phyloP scores from a whole-genome alignment of 2,113 vertebrate genomes.

The Sphyrna mokarran region DNA sequence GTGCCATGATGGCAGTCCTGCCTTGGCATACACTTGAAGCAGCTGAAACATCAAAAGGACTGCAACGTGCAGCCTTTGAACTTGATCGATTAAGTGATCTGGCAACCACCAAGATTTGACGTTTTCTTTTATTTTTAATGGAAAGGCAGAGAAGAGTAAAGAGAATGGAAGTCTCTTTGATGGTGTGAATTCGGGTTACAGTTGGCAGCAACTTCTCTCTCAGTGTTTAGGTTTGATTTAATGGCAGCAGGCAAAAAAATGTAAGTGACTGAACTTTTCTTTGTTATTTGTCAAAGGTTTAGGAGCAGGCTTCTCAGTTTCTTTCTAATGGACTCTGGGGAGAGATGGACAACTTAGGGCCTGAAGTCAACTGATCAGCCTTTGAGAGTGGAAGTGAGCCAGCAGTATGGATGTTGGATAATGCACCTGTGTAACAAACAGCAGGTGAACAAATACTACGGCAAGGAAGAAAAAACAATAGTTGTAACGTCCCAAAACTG shows the following conservation, averaged over 20 bases:
- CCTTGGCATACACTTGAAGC: constrained; percentile 2
- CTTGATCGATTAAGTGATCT: constrained; percentile 1
- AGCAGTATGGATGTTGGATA: background rate
- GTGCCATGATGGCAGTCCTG: constrained; percentile 6
- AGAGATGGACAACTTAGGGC: background rate
- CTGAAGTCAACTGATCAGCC: too few relatives aligned
- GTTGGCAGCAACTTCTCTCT: background rate
- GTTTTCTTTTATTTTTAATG: background rate
- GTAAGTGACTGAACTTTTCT: background rate
- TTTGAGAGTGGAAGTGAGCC: background rate
- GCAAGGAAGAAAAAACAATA: background rate
- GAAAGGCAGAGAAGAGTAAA: background rate
- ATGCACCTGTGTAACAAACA: background rate
- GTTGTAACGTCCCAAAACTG: background rate
- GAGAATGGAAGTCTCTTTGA: background rate
- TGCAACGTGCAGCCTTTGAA: constrained; percentile 5
- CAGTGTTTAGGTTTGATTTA: background rate
- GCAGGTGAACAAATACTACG: background rate
- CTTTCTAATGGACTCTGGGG: background rate
- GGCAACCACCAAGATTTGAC: background rate
- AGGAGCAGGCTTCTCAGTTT: background rate
- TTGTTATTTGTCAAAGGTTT: background rate
- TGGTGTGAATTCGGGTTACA: background rate
- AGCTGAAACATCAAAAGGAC: constrained; percentile 20
- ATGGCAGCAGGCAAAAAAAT: background rate